These are phyloP conservation scores for Myiotriccus ornatus DNA, from an alignment of 2,797 vertebrate genomes.

Conservation along the genomic window DNA sequence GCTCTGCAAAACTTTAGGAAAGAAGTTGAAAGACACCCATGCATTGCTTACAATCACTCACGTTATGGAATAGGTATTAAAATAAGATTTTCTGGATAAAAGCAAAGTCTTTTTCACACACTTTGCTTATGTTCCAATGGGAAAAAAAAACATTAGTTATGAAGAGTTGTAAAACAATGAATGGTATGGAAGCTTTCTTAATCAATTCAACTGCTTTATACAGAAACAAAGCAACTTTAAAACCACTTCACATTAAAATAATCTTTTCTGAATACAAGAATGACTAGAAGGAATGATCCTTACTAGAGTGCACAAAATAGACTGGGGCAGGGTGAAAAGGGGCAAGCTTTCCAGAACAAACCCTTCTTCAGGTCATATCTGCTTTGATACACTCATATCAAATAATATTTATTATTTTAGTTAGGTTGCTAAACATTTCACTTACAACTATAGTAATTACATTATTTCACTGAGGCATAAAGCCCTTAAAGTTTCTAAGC, in stretches of 20 bases:
- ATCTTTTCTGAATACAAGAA: neutral
- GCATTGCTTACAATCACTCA: neutral
- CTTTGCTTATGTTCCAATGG: neutral
- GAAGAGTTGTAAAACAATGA: neutral
- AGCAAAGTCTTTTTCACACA: neutral
- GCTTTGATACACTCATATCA: neutral
- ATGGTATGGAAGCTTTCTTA: neutral
- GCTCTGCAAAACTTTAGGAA: neutral
- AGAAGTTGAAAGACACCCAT: neutral
- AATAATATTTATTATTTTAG: slow-evolving; percentile 13
- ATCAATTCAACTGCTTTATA: neutral
- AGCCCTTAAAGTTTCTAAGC: neutral
- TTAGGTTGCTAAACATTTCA: neutral
- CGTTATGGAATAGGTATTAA: neutral
- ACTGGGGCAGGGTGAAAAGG: neutral
- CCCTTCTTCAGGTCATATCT: neutral
- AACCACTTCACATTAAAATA: neutral
- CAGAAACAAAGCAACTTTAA: neutral
- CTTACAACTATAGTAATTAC: neutral
- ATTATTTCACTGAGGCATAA: neutral
- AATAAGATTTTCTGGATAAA: neutral
- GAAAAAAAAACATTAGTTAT: neutral
- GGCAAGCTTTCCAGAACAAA: neutral
- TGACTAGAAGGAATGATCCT: neutral
- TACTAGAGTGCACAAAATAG: neutral